Base-by-base conservation (phyloP, 2,888 invertebrate genomes). In the Eupeodes latifasciatus region DNA sequence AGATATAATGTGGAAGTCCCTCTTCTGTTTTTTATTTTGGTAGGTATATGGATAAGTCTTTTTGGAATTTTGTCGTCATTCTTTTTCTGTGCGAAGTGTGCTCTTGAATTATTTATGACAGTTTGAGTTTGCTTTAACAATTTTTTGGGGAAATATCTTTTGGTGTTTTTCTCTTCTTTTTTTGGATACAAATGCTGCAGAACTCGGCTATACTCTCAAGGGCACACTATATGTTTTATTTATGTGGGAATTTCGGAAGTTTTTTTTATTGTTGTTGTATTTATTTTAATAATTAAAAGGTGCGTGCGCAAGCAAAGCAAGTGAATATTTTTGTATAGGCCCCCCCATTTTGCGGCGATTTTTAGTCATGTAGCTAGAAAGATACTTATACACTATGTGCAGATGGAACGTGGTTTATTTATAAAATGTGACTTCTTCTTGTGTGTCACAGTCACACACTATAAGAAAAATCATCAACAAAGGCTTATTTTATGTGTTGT, bases 71-170 rank as follows among this genome's bases (percentile, higher is more conserved):
- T 27, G 51, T 57, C 16, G 11, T 75, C 44, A 40, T 57, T 75
- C 59, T 81, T 62, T 11, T 57, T 40, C 40, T 40, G 40, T 40
- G 40, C 9, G 47, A 57, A 78, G 78, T 86, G 36, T 79, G 72
- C 80, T 83, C 49, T 51, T 87, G 87, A 87, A 87, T 87, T 87
- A 87, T 87, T 87, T 77, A 87, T 87, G 87, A 69, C 83, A 81
- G 67, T 80, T 84, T 80, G 84, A 81, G 67, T 80, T 84, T 80
- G 84, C 84, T 84, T 80, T 61, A 83, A 74, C 76, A 77, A 81
- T 84, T 87, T 85, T 71, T 40, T 47, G 49, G 79, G 61, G 59
- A 14, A 57, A 72, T 72, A 61, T 77, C n/a, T 53, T 62, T 16
- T 53, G 71, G 57, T 59, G 27, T 5, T 11, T 7, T 40, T 40